phyloP scores from a whole-genome alignment of 1,140 invertebrate species.

The Drosophila albomicans region DNA sequence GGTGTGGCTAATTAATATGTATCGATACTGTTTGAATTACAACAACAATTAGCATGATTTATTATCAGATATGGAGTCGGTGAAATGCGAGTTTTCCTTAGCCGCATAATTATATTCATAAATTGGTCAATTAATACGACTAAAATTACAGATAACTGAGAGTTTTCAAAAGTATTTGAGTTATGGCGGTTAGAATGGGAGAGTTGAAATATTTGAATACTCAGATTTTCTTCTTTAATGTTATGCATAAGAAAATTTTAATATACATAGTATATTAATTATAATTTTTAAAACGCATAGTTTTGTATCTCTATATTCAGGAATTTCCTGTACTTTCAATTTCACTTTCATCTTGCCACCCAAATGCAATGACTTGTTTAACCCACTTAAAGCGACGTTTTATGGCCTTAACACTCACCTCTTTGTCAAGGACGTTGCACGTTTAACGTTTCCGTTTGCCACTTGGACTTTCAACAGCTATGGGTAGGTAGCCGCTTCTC shows the following conservation, averaged over 20 bases:
- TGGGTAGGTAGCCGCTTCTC: slow-evolving; percentile 40
- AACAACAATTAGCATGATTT: slow-evolving; percentile 78
- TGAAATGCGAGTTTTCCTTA: slow-evolving; percentile 57
- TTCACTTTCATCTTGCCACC: slow-evolving; percentile 25
- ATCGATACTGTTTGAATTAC: slow-evolving; percentile 79
- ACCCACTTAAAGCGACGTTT: slow-evolving; percentile 34
- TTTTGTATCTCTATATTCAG: not conserved
- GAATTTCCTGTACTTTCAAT: not conserved
- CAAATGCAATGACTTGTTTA: slow-evolving; percentile 26
- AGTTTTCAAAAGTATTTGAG: slow-evolving; percentile 23
- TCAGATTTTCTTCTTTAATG: not conserved
- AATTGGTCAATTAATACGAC: slow-evolving; percentile 64
- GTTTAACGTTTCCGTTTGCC: slow-evolving; percentile 42
- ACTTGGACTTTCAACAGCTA: slow-evolving; percentile 43
- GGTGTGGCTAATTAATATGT: slow-evolving; percentile 80
- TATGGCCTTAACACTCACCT: slow-evolving; percentile 74
- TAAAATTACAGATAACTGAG: slow-evolving; percentile 32
- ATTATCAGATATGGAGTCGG: slow-evolving; percentile 65
- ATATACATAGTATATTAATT: not conserved
- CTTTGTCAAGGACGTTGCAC: slow-evolving; percentile 73
- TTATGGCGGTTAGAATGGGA: slow-evolving; percentile 11
- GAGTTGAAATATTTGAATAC: not conserved
- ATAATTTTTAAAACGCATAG: not conserved
- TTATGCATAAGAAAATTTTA: not conserved
- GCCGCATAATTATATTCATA: slow-evolving; percentile 62